A percentile compares a stretch with the other conserved stretches of the same genome.
phyloP scores from a whole-genome alignment of 2,113 vertebrate genomes.

The Aegotheles bennettii region DNA sequence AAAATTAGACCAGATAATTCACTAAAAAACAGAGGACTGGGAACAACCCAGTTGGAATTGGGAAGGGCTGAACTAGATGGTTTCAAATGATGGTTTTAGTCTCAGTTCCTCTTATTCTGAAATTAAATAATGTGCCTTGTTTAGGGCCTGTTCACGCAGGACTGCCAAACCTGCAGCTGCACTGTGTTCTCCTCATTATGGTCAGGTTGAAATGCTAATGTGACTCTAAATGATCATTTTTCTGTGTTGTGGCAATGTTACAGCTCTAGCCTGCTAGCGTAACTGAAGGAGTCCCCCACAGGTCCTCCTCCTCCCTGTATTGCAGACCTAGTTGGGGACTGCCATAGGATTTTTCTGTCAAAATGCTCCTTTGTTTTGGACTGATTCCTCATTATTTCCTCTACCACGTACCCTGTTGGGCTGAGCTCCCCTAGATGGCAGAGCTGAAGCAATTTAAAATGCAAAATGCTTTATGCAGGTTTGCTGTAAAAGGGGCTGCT shows the following conservation, averaged over 20 bases:
- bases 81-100: neutral
- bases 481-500: neutral
- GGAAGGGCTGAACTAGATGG: neutral
- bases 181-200: neutral
- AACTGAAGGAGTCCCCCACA: neutral
- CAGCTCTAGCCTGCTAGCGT: neutral
- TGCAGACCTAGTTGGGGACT: neutral
- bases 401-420: neutral
- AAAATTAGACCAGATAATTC: slow-evolving; percentile 55
- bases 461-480: neutral
- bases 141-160: neutral
- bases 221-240: neutral
- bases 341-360: neutral
- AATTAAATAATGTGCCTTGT: slow-evolving; percentile 1
- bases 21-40: neutral
- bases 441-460: slow-evolving; percentile 32
- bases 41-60: neutral
- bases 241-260: neutral
- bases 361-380: neutral
- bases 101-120: slow-evolving; percentile 1
- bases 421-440: slow-evolving; percentile 45
- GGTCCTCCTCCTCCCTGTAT: neutral
- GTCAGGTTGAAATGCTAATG: slow-evolving; percentile 42
- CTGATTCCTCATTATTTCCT: neutral
- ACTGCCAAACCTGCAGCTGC: slow-evolving; percentile 37